These are phyloP conservation scores for Toxonevra muliebris DNA, from an alignment of 2,888 invertebrate species.

Conservation along the genomic window DNA sequence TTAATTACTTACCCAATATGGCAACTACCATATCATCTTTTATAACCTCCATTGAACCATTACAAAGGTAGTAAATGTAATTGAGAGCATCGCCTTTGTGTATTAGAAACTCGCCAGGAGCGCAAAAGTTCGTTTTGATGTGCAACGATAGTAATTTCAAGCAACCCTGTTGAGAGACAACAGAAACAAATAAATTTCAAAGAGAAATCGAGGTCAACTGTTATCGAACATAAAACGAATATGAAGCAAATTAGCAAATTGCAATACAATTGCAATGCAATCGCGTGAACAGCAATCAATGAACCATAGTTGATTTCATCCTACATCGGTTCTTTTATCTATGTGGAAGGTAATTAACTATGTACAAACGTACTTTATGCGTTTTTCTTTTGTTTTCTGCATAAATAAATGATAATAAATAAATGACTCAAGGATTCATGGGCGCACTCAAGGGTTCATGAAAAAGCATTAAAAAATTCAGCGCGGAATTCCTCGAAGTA, in stretches of 20 bases:
- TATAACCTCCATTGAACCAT: conserved; percentile 97
- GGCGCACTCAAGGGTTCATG: no score
- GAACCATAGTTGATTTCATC: neutral
- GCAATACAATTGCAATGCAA: neutral
- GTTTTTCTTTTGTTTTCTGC: no score
- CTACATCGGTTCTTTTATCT: neutral
- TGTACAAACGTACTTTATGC: no score
- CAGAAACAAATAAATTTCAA: conserved; percentile 19
- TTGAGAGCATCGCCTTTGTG: conserved; percentile 94
- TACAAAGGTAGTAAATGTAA: conserved; percentile 94
- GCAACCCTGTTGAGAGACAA: conserved; percentile 71
- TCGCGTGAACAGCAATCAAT: neutral
- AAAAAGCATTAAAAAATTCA: no score
- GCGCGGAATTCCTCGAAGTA: no score
- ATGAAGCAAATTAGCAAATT: conserved; percentile 9
- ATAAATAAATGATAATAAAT: no score
- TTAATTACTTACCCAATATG: conserved; percentile 81
- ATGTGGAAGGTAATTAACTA: neutral
- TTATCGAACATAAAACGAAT: conserved; percentile 2
- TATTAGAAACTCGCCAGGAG: conserved; percentile 93
- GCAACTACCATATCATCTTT: conserved; percentile 97
- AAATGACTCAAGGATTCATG: no score
- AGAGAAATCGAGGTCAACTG: neutral
- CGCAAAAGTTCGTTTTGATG: conserved; percentile 94
- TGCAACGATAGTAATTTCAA: conserved; percentile 90